phyloP scores from a whole-genome alignment of 2,888 invertebrate species.

The Synergus itoensis region DNA sequence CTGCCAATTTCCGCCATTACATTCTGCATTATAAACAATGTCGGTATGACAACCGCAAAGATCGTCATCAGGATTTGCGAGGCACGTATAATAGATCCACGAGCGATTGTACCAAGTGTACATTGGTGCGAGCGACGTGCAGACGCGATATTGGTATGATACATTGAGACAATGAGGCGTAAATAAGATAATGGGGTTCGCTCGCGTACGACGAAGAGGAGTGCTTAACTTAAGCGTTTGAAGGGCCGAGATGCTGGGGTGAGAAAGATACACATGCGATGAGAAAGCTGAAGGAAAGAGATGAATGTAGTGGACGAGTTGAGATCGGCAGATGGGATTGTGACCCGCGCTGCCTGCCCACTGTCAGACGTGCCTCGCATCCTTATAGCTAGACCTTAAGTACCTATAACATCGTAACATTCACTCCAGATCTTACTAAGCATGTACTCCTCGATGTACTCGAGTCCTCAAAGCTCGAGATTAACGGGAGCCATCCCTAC shows the following conservation, averaged over 20 bases:
- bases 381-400: constrained; percentile 57
- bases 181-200: constrained; percentile 76
- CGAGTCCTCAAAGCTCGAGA: constrained; percentile 55
- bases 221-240: constrained; percentile 60
- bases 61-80: constrained; percentile 55
- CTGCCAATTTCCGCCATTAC: constrained; percentile 14
- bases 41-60: constrained; percentile 38
- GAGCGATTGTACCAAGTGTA: constrained; percentile 54
- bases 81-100: constrained; percentile 55
- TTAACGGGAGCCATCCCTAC: constrained; percentile 50
- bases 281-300: constrained; percentile 50
- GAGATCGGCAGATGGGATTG: constrained; percentile 75
- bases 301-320: constrained; percentile 63
- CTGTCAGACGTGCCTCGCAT: constrained; percentile 70
- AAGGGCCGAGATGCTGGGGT: constrained; percentile 60
- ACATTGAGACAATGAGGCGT: constrained; percentile 77
- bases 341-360: constrained; percentile 69
- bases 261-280: constrained; percentile 49
- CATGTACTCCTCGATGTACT: no score
- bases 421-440: constrained; percentile 55
- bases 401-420: constrained; percentile 52
- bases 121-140: constrained; percentile 52
- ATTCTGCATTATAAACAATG: constrained; percentile 23
- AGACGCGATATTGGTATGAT: constrained; percentile 73
- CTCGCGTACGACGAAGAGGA: constrained; percentile 64